Conservation (phyloP, 2,113 vertebrate genomes). For the Condylura cristata region DNA sequence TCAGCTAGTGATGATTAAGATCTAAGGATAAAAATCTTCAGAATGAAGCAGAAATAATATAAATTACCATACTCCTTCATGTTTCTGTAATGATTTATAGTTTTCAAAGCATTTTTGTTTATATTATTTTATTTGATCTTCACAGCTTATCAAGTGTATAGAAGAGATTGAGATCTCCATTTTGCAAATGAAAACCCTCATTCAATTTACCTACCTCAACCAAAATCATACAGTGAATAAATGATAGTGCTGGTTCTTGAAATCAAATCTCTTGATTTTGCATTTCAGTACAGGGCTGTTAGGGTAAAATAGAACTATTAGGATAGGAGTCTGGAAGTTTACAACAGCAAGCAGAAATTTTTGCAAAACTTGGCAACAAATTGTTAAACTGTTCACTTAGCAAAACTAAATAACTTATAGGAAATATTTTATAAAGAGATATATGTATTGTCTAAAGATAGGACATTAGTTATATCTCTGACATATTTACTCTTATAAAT, state of each 20-base stretch:
- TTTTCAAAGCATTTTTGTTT: slow-evolving; percentile 35
- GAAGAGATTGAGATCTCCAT: not conserved
- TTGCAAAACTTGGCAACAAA: not conserved
- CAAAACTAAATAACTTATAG: not conserved
- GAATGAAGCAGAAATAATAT: not conserved
- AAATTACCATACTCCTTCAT: not conserved
- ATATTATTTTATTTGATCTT: not conserved
- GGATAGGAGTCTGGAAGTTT: not conserved
- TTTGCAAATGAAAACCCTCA: not conserved
- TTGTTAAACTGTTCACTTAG: not conserved
- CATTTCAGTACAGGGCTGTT: not conserved
- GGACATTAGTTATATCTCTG: not conserved
- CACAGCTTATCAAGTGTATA: not conserved
- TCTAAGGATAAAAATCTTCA: not conserved
- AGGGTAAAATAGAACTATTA: not conserved
- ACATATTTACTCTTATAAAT: not conserved
- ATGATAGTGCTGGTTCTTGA: not conserved
- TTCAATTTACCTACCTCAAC: not conserved
- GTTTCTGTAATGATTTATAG: not conserved
- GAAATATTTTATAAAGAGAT: not conserved
- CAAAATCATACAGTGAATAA: not conserved
- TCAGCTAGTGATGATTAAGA: not conserved
- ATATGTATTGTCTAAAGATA: not conserved
- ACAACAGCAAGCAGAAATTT: not conserved
- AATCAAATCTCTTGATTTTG: not conserved